These are phyloP conservation scores for Gymnarchus niloticus DNA, from an alignment of 2,113 vertebrate genomes.

Conservation along the genomic window DNA sequence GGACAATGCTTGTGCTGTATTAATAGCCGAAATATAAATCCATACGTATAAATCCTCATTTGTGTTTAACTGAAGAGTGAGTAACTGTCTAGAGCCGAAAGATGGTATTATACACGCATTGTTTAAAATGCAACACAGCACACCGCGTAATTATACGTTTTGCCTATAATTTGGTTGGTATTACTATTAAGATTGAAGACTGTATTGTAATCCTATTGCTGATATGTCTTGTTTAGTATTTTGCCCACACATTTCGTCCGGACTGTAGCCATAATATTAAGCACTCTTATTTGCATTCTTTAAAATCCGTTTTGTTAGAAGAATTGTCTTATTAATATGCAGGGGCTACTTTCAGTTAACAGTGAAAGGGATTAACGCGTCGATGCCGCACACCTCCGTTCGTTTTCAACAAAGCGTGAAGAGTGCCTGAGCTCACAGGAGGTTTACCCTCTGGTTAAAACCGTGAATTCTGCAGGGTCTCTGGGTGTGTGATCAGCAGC, in stretches of 20 bases:
- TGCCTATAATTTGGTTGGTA: neutral
- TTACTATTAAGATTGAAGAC: neutral
- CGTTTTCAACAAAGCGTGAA: conserved; percentile 41
- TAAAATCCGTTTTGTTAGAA: conserved; percentile 39
- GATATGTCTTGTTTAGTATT: neutral
- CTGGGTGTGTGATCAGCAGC: conserved; percentile 73
- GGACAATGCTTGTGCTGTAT: neutral
- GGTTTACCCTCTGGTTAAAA: conserved; percentile 36
- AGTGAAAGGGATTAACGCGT: conserved; percentile 47
- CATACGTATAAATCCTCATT: neutral
- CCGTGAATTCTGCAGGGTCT: conserved; percentile 70
- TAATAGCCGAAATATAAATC: neutral
- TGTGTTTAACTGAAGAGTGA: neutral
- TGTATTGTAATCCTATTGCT: neutral
- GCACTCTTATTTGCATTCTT: conserved; percentile 23
- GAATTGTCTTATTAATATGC: conserved; percentile 43
- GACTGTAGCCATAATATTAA: neutral
- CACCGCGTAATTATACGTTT: neutral
- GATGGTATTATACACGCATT: neutral
- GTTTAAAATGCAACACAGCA: neutral
- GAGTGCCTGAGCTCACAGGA: conserved; percentile 42
- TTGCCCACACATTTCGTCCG: neutral
- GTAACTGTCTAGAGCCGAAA: neutral
- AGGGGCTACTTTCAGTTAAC: conserved; percentile 44
- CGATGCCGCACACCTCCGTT: conserved; percentile 37